Base-by-base conservation (phyloP, 2,888 invertebrate genomes). In the Gasteruption jaculator region DNA sequence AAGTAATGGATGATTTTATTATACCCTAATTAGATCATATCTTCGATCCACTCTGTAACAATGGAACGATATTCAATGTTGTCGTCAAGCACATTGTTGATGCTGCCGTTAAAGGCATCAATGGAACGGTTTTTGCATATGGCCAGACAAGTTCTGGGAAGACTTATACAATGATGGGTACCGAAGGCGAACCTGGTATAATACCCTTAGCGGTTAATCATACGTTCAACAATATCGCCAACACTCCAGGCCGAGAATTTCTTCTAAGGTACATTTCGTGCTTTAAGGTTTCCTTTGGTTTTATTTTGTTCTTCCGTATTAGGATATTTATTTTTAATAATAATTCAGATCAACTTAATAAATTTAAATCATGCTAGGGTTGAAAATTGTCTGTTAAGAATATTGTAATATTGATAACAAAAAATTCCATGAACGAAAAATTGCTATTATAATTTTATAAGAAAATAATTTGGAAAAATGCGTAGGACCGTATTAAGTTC, bases 111-210 rank as follows among this genome's bases (percentile, higher is more conserved):
- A 76, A 79, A 48, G 90, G 90, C 2, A 82, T 87, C 55, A 89
- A 90, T 66, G 91, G 89, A 2, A 92, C 92, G 0, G 83, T 93
- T 50, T 90, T 93, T 73, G 91, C 91, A 0, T 93, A 93, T 65
- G 92, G 92, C 5, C 92, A 92, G 69, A 92, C 91, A 4, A 86
- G 90, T 1, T 91, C 91, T 0, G 93, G 91, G 38, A 91, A 91
- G 70, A 91, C 91, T 0, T 83, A 83, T 57, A 90, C 89, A 0
- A 87, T 91, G 84, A 78, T 85, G 63, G 93, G 93, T 1, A 78
- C 78, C 21, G 71, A 75, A 0, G 56, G 71, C 0, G 79, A 82
- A 25, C 82, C 79, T 0, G 93, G 93, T 1, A 81, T 93, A 6
- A 85, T 91, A 58, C 80, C 81, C 0, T 63, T 84, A 24, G 80